Evolutionary conservation across 1,140 invertebrate species (phyloP), one percentile per base, ranked within the genome.

Genomic region (Temnothorax curvispinosus): DNA sequence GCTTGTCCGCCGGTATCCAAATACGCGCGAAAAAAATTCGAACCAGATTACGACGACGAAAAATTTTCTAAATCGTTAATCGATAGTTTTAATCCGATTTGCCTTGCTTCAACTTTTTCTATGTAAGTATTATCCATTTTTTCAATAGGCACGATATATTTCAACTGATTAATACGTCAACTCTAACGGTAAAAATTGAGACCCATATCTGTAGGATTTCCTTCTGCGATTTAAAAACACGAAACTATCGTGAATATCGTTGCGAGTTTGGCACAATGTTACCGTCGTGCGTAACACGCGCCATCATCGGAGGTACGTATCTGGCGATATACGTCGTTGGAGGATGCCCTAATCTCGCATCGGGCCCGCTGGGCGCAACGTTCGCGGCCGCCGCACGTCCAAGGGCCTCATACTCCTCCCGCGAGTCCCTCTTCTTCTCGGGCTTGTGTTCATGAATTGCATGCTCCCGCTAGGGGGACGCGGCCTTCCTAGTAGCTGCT

Each of bases 291-390:
- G 89, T 89, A 90, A 90, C 88, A 90, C 89, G 89, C 88, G 75
- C 69, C 62, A 64, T 64, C 44, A 85, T 90, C 86, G 62, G 41
- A 38, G 60, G 52, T 47, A 80, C 58, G 77, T 78, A 87, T 90
- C 88, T 84, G 50, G 60, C 80, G 88, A 89, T 90, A 89, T 90
- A 89, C 77, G 88, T 87, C 85, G 85, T 75, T 38, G 75, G 78
- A 88, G 85, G 89, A 91, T 85, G 72, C 54, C 89, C 88, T 92
- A 92, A 92, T 92, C 91, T 92, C 67, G 85, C 71, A 92, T 92
- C 91, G 81, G 67, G 75, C 80, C 91, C 91, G 76, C 65, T 77
- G 84, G 91, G 91, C 81, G 58, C 86, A 84, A 54, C 60, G 78
- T 87, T 75, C 80, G 76, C 85, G 86, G 88, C 89, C 78, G 72